Conservation (phyloP, 1,140 invertebrate species). For the Drosophila arawakana region DNA sequence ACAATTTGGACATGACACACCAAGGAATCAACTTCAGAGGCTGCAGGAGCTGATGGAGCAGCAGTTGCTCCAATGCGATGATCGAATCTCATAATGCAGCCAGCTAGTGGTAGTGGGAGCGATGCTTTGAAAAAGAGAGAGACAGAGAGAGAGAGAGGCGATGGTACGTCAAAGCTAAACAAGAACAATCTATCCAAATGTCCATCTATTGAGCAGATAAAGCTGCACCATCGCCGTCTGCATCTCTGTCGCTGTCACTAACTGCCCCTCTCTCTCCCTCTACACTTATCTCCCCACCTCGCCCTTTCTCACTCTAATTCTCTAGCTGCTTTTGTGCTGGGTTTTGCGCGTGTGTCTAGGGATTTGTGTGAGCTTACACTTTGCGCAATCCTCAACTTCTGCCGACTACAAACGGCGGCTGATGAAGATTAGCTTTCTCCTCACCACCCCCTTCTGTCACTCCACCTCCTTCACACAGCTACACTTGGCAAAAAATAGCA, state of each 20-base stretch:
- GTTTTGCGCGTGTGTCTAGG: constrained; percentile 53
- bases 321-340: not conserved
- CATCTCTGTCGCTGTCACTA: constrained; percentile 3
- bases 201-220: constrained; percentile 83
- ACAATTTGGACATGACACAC: constrained; percentile 76
- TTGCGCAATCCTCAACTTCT: constrained; percentile 51
- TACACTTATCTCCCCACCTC: not conserved
- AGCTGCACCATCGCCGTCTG: constrained; percentile 60
- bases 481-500: not conserved
- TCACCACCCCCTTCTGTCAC: not conserved
- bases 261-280: not conserved
- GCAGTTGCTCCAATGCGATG: constrained; percentile 43
- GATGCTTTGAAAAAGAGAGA: not conserved
- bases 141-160: constrained; percentile 10
- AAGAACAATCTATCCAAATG: constrained; percentile 84
- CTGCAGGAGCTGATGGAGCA: constrained; percentile 19
- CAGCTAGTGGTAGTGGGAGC: not conserved
- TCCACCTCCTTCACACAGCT: not conserved
- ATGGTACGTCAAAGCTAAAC: constrained; percentile 76
- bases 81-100: constrained; percentile 77
- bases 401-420: constrained; percentile 80
- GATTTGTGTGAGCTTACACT: constrained; percentile 81
- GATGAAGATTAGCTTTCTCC: constrained; percentile 73
- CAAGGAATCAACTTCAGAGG: constrained; percentile 12
- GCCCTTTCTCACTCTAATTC: not conserved